Evolutionary conservation across 53 echinoderm and acorn worm species (phyloP), one percentile per base, ranked within the genome.

Genomic region (Echinarachnius parma): DNA sequence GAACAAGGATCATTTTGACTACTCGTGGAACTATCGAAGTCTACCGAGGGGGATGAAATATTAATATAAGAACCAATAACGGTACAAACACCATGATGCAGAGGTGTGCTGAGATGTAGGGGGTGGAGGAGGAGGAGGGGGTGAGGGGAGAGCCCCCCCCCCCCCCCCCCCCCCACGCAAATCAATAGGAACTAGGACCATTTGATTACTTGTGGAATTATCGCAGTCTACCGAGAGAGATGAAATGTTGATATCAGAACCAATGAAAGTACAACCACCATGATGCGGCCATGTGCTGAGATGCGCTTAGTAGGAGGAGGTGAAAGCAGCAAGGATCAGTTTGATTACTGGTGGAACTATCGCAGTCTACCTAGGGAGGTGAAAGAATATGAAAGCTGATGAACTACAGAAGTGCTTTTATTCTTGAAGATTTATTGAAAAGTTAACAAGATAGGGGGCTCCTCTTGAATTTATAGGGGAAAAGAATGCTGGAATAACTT

Each of bases 11-110:
- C 58, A 61, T 55, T 79, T 89, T 55, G 93, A 93, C 71, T 57
- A 67, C 65, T 80, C 64, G 78, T 92, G 92, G 92, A 84, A 84
- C 31, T 92, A 92, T 61, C 77, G 92, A 19, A 92, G 92, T 72
- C 72, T 93, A 31, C 93, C 93, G 16, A 78, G 93, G 60, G 85
- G 82, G 22, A 70, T 93, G 80, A 72, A 72, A 36, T 72, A 72
- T 56, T 72, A 28, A 39, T 16, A n/a, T n/a, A n/a, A n/a, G n/a
- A n/a, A n/a, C n/a, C n/a, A n/a, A n/a, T n/a, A n/a, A n/a, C n/a
- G n/a, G n/a, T n/a, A n/a, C n/a, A n/a, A n/a, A n/a, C n/a, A n/a
- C n/a, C n/a, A n/a, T n/a, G n/a, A n/a, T n/a, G 11, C 20, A 13
- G 10, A 50, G 16, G 18, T 11, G 14, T 50, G 20, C 16, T 19